These are phyloP conservation scores for Hetaerina titia DNA, from an alignment of 2,888 invertebrate species.

Conservation along the genomic window DNA sequence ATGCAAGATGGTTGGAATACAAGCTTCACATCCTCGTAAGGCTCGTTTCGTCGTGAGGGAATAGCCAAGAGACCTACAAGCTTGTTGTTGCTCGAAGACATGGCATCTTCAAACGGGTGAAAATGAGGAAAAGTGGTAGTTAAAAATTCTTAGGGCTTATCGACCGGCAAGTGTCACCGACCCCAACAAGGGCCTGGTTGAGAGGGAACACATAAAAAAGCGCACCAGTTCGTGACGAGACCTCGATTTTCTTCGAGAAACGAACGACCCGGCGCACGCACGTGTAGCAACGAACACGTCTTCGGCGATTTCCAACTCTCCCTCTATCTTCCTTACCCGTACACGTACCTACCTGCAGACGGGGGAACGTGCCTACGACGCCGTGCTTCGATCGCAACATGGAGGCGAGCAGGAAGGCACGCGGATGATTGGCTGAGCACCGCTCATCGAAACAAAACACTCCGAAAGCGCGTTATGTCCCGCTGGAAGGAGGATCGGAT, in stretches of 20 bases:
- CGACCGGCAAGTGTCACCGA: slow-evolving; percentile 15
- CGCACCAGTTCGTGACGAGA: neutral
- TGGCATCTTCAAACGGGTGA: neutral
- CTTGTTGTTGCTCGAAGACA: neutral
- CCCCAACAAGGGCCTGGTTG: neutral
- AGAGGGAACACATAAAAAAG: neutral
- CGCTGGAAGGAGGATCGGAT: neutral
- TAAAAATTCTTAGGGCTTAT: neutral
- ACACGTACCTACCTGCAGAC: neutral
- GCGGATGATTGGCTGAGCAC: neutral
- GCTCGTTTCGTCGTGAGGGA: neutral
- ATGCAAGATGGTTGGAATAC: no score
- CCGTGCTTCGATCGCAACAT: neutral
- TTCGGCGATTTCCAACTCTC: neutral
- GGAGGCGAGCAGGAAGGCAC: neutral
- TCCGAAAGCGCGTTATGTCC: neutral
- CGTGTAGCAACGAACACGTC: neutral
- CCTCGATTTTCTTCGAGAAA: neutral
- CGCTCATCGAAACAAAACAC: neutral
- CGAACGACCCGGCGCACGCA: neutral
- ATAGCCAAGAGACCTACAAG: neutral
- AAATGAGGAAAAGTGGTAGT: neutral
- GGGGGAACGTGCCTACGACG: neutral
- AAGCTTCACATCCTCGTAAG: no score
- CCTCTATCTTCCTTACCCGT: neutral